phyloP scores from a whole-genome alignment of 37 sponge, comb jelly and placozoan genomes.

The Spongia lamella region DNA sequence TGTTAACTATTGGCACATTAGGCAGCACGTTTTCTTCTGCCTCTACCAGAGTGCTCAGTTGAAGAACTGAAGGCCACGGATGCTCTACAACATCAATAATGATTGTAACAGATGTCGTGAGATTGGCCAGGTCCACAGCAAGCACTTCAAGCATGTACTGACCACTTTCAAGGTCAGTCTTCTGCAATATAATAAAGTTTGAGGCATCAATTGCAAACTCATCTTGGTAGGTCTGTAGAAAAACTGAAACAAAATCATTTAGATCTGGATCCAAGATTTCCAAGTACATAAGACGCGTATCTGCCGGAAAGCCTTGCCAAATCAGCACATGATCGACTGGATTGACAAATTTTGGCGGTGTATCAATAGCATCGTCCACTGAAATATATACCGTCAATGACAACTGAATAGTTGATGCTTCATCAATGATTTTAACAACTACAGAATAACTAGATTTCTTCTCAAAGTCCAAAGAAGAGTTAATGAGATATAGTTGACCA shows the following conservation, averaged over 20 bases:
- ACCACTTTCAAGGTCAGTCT: background rate
- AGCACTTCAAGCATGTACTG: slow-evolving; percentile 10
- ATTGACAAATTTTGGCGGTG: slow-evolving; percentile 19
- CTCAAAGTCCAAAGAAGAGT: slow-evolving; percentile 36
- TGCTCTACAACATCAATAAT: background rate
- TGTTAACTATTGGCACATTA: background rate
- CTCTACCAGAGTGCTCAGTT: background rate
- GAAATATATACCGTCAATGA: slow-evolving; percentile 8
- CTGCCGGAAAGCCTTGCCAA: background rate
- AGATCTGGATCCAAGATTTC: slow-evolving; percentile 12
- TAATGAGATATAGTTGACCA: slow-evolving; percentile 23
- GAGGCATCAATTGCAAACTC: slow-evolving; percentile 31
- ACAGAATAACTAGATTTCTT: background rate
- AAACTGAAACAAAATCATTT: background rate
- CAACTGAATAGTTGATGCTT: background rate
- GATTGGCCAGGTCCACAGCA: slow-evolving; percentile 18
- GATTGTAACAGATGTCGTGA: slow-evolving; percentile 9
- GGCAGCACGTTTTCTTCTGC: slow-evolving; percentile 12
- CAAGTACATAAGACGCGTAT: slow-evolving; percentile 5
- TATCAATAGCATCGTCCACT: slow-evolving; percentile 44
- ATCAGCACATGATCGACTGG: background rate
- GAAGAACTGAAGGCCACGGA: background rate
- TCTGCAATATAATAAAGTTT: background rate
- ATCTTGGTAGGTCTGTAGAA: background rate
- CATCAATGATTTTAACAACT: background rate